A percentile compares a stretch with the other conserved stretches of the same genome.
These are phyloP conservation scores for Tetranychus piercei DNA, from an alignment of 2,888 invertebrate genomes.

Conservation along the genomic window DNA sequence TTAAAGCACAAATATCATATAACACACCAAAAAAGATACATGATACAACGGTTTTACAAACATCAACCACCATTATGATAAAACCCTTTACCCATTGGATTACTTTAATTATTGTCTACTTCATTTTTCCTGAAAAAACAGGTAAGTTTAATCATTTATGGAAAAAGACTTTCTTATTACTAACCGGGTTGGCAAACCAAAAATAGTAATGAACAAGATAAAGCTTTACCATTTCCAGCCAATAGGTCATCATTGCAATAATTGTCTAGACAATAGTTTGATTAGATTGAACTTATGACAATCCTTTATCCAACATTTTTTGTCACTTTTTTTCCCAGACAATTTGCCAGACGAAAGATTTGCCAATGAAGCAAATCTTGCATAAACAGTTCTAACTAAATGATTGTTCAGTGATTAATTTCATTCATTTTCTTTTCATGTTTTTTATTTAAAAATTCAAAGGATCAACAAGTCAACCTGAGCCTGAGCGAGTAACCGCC, in stretches of 20 bases:
- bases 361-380: too few species aligned
- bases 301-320: too few species aligned
- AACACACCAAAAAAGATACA: background rate
- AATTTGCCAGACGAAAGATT: too few species aligned
- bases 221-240: too few species aligned
- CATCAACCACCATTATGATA: slow-evolving; percentile 3
- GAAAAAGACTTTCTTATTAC: too few species aligned
- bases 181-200: too few species aligned
- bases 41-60: background rate
- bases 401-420: background rate
- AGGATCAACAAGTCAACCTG: background rate
- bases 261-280: too few species aligned
- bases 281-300: too few species aligned
- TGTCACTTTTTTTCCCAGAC: too few species aligned
- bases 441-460: background rate
- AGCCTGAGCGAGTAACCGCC: slow-evolving; percentile 45
- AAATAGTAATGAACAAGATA: too few species aligned
- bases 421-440: background rate
- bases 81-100: background rate
- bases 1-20: background rate
- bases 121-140: background rate
- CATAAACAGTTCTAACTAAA: too few species aligned
- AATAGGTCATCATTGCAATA: too few species aligned
- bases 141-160: background rate
- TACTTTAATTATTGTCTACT: background rate